Evolutionary conservation across 37 sponge, comb jelly and placozoan genomes (phyloP).

Genomic region (Ephydatia muelleri): DNA sequence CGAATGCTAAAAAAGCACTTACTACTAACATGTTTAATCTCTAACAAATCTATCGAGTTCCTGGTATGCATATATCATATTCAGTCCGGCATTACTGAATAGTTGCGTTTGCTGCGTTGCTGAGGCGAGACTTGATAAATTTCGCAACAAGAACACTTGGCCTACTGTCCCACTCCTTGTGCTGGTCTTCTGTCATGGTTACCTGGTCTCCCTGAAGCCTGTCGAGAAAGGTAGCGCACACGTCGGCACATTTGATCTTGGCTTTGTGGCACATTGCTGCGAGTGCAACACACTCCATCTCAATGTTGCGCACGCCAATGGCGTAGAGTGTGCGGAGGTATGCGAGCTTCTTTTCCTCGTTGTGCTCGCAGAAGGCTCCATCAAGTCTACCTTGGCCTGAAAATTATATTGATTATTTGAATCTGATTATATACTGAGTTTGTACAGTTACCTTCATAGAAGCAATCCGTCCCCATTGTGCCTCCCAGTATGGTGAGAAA

Average conservation of each 20-base stretch:
- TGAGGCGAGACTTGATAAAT: conserved; percentile 64
- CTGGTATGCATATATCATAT: too few relatives aligned
- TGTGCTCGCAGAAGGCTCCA: conserved; percentile 86
- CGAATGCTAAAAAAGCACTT: too few relatives aligned
- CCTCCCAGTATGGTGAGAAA: conserved; percentile 64
- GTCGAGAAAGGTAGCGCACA: conserved; percentile 93
- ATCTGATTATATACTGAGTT: conserved; percentile 2
- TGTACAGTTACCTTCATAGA: conserved; percentile 97
- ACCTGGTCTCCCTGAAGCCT: conserved; percentile 95
- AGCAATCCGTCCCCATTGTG: conserved; percentile 96
- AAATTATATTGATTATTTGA: too few relatives aligned
- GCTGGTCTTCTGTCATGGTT: conserved; percentile 28
- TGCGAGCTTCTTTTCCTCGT: conserved; percentile 70
- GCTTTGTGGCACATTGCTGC: conserved; percentile 72
- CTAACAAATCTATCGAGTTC: too few relatives aligned
- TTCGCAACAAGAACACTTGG: conserved; percentile 61
- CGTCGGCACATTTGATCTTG: conserved; percentile 64
- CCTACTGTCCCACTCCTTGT: conserved; percentile 58
- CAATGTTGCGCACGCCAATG: conserved; percentile 87
- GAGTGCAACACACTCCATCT: conserved; percentile 92
- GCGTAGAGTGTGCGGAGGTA: conserved; percentile 61
- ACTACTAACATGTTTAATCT: too few relatives aligned
- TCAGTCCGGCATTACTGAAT: too few relatives aligned
- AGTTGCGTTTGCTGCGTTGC: too few relatives aligned
- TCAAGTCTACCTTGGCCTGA: conserved; percentile 93